These are phyloP conservation scores for Jaculus jaculus DNA, from an alignment of 2,113 vertebrate species.

Conservation along the genomic window DNA sequence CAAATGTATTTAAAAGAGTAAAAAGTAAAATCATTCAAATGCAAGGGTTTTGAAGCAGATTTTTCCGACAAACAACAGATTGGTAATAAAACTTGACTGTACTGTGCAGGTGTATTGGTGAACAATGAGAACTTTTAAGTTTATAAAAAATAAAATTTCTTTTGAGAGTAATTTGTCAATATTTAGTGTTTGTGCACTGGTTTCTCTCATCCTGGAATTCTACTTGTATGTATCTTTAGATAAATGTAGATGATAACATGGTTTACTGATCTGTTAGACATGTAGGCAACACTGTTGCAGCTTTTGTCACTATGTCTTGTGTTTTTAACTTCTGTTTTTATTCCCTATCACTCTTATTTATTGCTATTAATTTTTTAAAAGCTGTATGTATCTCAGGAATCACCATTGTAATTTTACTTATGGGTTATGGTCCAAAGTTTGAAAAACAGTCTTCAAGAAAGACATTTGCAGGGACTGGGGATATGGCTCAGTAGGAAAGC, in stretches of 20 bases:
- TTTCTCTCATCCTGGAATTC: conserved; percentile 3
- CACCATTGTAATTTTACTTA: conserved; percentile 34
- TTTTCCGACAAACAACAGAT: conserved; percentile 2
- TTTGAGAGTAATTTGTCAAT: background rate
- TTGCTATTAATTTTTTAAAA: background rate
- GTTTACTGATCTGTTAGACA: conserved; percentile 31
- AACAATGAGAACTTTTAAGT: conserved; percentile 1
- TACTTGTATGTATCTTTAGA: background rate
- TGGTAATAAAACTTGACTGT: background rate
- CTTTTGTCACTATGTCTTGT: background rate
- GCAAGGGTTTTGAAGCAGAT: conserved; percentile 10
- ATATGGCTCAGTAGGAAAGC: background rate
- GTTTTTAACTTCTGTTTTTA: background rate
- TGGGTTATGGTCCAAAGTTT: background rate
- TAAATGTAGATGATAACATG: background rate
- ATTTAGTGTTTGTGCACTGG: background rate
- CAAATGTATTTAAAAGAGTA: conserved; percentile 9
- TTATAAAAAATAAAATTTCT: background rate
- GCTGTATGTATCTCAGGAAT: background rate
- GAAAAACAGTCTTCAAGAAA: conserved; percentile 33
- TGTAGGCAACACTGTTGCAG: background rate
- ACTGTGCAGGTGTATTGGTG: background rate
- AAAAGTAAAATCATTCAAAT: conserved; percentile 9
- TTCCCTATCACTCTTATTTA: background rate
- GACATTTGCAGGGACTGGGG: background rate